Percentiles rank a stretch among this genome's conserved stretches.
Conservation (phyloP, 2,113 vertebrate genomes). For the Dicrurus megarhynchus region DNA sequence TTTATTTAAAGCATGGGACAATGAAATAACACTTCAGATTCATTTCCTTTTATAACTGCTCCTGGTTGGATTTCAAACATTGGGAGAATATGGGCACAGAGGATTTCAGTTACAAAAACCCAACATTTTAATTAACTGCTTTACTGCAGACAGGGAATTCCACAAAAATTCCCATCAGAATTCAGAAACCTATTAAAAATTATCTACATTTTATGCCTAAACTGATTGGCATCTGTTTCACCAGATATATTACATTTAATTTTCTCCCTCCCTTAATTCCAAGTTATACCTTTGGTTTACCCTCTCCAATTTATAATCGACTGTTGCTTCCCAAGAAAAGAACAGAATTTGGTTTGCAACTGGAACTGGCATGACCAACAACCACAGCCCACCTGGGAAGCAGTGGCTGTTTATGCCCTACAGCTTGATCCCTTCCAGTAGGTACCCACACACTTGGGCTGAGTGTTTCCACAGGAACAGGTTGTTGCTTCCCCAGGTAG, state of each 20-base stretch:
- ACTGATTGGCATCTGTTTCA: constrained; percentile 6
- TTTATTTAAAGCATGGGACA: constrained; percentile 31
- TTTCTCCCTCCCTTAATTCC: background rate
- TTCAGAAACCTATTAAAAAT: constrained; percentile 16
- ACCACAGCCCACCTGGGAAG: background rate
- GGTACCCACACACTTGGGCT: background rate
- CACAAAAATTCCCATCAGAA: constrained; percentile 19
- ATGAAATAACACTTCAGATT: constrained; percentile 8
- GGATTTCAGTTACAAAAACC: background rate
- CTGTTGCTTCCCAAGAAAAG: background rate
- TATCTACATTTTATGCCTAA: background rate
- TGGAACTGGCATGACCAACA: background rate
- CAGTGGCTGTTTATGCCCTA: background rate
- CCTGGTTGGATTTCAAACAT: constrained; percentile 18
- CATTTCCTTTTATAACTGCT: constrained; percentile 1
- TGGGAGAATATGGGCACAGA: background rate
- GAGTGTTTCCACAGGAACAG: background rate
- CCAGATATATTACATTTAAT: background rate
- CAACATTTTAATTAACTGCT: constrained; percentile 50
- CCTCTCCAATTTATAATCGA: background rate
- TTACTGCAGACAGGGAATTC: constrained; percentile 30
- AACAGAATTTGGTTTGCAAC: background rate
- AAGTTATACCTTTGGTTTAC: background rate
- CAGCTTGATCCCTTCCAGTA: background rate
- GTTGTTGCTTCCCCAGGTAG: fast-evolving